These are phyloP conservation scores for Ophion ellenae DNA, from an alignment of 2,888 invertebrate species.

Conservation along the genomic window DNA sequence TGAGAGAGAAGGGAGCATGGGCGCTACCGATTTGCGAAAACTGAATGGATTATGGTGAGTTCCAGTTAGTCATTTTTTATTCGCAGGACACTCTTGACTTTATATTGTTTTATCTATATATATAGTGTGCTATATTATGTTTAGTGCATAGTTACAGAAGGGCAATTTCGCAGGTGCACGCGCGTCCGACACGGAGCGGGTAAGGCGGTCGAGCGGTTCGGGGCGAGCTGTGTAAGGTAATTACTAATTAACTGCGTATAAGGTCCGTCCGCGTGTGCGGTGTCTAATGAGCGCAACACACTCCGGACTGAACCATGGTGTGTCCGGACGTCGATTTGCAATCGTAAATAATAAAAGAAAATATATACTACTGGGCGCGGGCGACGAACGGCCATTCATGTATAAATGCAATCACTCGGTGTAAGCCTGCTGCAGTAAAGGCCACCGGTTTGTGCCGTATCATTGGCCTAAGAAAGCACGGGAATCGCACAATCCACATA, in stretches of 20 bases:
- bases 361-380: conserved; percentile 40
- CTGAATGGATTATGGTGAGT: conserved; percentile 36
- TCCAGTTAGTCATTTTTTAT: conserved; percentile 7
- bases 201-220: conserved; percentile 38
- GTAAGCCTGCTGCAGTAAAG: conserved; percentile 28
- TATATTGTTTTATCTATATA: neutral
- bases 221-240: conserved; percentile 65
- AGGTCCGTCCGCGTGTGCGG: conserved; percentile 56
- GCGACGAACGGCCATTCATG: neutral
- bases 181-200: conserved; percentile 36
- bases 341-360: conserved; percentile 71
- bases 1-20: neutral
- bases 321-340: conserved; percentile 61
- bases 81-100: neutral
- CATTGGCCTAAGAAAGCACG: conserved; percentile 1
- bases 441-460: conserved; percentile 32
- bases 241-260: conserved; percentile 74
- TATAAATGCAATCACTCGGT: neutral
- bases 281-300: conserved; percentile 68
- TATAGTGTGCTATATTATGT: conserved; percentile 11
- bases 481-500: neutral
- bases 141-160: neutral
- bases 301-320: conserved; percentile 17
- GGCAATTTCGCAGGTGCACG: conserved; percentile 51
- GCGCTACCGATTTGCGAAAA: conserved; percentile 43